Evolutionary conservation across 2,888 invertebrate species (phyloP), one percentile per base, ranked within the genome.

Genomic region (Beris morrisii): DNA sequence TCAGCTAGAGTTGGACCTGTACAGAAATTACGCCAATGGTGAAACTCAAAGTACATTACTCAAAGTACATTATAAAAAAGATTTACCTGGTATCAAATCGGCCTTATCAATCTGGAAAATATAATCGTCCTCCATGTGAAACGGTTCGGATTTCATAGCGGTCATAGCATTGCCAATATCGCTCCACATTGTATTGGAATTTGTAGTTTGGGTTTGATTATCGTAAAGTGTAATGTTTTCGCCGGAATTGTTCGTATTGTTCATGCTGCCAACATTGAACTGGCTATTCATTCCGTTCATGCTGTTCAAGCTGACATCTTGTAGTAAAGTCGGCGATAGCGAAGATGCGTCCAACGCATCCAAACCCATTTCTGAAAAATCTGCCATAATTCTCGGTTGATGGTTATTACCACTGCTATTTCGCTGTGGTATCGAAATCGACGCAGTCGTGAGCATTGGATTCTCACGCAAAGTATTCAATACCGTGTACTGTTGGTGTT

Each of bases 101-200:
- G 91, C 87, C 81, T 93, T 92, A 78, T 94, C 93, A 64, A 93
- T 91, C 84, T 92, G 88, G 78, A 93, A 92, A 74, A 93, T 92
- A 76, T 93, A 93, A 76, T 93, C 93, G 74, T 93, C 93, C 75
- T 93, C 93, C 87, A 92, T 89, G 78, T 87, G 88, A 73, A 89
- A 88, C 11, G 87, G 83, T 73, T 89, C 89, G 58, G 78, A 72
- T 74, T 81, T 81, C 64, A 79, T 78, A 52, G 81, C 75, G 5
- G 82, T 82, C 71, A 82, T 79, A 69, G 79, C 78, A 71, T 75
- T 77, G 69, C 77, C 76, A 46, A 81, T 78, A 65, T 79, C 79
- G 67, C 78, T 80, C 81, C 81, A 81, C 79, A 81, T 80, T 64
- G 79, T 75, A 70, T 77, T 80, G 65, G 79, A 77, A 69, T 77